These are phyloP conservation scores for Enteromius afrohamiltoni DNA, from an alignment of 2,797 vertebrate species.

Conservation along the genomic window DNA sequence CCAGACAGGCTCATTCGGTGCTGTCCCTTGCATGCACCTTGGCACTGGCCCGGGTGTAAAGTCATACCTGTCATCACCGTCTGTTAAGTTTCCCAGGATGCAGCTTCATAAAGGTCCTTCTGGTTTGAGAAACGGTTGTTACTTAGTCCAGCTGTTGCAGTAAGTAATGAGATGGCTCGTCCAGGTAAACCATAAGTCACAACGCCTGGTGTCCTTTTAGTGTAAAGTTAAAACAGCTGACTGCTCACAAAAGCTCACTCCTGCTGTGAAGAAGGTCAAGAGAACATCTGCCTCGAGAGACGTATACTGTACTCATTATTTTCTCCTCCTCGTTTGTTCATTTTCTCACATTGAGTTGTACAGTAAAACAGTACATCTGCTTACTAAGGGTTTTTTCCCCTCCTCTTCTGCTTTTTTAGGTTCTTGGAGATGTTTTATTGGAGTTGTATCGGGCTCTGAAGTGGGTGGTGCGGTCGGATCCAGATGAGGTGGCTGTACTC, in stretches of 20 bases:
- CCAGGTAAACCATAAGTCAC: conserved; percentile 45
- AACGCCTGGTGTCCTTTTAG: conserved; percentile 13
- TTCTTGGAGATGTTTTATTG: conserved; percentile 86
- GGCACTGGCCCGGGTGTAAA: not conserved
- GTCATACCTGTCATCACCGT: not conserved
- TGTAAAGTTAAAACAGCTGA: conserved; percentile 43
- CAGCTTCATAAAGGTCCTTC: not conserved
- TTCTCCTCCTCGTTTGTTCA: conserved; percentile 6
- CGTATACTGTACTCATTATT: conserved; percentile 3
- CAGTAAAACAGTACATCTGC: conserved; percentile 18
- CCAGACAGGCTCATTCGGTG: not conserved
- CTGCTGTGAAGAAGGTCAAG: conserved; percentile 28
- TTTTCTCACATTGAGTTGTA: conserved; percentile 13
- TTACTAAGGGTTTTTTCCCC: not conserved
- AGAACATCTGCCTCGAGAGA: conserved; percentile 28
- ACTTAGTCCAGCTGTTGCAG: conserved; percentile 52
- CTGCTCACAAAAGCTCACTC: conserved; percentile 7
- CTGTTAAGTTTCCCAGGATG: conserved; percentile 34
- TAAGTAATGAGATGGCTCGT: conserved; percentile 52
- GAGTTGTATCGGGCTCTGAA: conserved; percentile 93
- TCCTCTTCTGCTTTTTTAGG: conserved; percentile 71
- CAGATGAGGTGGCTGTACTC: conserved; percentile 78
- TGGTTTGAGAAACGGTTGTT: conserved; percentile 7
- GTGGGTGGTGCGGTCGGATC: conserved; percentile 79
- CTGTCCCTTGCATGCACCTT: conserved; percentile 4